Evolutionary conservation across 2,113 vertebrate genomes (phyloP), one percentile per base, ranked within the genome.

Genomic region (Pagrus major): DNA sequence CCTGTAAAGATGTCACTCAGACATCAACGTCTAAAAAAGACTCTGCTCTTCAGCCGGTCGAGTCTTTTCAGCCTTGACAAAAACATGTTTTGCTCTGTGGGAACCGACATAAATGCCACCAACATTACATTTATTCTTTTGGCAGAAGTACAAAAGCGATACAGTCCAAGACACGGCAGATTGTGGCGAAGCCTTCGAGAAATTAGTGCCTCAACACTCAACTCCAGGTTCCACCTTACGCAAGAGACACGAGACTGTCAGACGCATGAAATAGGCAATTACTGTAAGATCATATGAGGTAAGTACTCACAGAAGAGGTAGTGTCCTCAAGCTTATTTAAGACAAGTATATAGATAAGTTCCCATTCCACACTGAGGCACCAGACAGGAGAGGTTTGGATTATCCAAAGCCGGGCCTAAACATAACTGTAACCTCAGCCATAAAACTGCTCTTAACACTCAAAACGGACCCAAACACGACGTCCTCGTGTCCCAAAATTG

Each of bases 21-120:
- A n/a, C n/a, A n/a, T n/a, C n/a, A n/a, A n/a, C n/a, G n/a, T n/a
- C n/a, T n/a, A n/a, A n/a, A n/a, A n/a, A n/a, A n/a, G n/a, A n/a
- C n/a, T n/a, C n/a, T n/a, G n/a, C n/a, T n/a, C n/a, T n/a, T n/a
- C n/a, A n/a, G n/a, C n/a, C n/a, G n/a, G n/a, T n/a, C n/a, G n/a
- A n/a, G n/a, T n/a, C n/a, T n/a, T n/a, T n/a, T n/a, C n/a, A n/a
- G n/a, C n/a, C n/a, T n/a, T n/a, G n/a, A n/a, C n/a, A n/a, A n/a
- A n/a, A n/a, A n/a, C n/a, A n/a, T n/a, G n/a, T n/a, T n/a, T n/a
- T n/a, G n/a, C n/a, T n/a, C n/a, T n/a, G n/a, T n/a, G n/a, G n/a
- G n/a, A 51, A 70, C 31, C 16, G 49, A 49, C 16, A 31, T 23
- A 29, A 64, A 47, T 73, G n/a, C 35, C 59, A 29, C 15, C 64